Evolutionary conservation across 2,888 invertebrate genomes (phyloP).

Genomic region (Hetaerina titia): DNA sequence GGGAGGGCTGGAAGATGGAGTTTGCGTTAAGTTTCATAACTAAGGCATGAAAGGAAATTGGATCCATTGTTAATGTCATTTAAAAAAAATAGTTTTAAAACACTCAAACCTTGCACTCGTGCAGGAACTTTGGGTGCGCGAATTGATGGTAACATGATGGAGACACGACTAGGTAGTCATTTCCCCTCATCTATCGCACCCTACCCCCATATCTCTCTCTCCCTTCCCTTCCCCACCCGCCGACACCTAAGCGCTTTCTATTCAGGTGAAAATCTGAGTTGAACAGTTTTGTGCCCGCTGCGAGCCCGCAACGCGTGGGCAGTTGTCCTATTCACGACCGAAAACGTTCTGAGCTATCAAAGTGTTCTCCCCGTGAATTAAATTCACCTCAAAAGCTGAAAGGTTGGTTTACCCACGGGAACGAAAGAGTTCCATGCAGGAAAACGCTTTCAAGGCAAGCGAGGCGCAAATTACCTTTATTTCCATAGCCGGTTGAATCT

Average conservation of each 20-base stretch:
- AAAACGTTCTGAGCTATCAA: too few relatives aligned
- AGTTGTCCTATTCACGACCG: neutral
- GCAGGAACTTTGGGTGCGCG: neutral
- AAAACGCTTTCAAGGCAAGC: neutral
- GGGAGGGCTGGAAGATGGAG: neutral
- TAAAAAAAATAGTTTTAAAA: neutral
- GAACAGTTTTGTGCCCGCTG: neutral
- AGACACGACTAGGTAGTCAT: neutral
- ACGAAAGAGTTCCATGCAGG: neutral
- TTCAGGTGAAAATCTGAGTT: too few relatives aligned
- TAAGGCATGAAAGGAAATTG: conserved; percentile 61
- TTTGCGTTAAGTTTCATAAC: conserved; percentile 25
- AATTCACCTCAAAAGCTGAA: neutral
- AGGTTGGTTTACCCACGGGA: neutral
- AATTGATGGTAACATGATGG: neutral
- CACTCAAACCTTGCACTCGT: too few relatives aligned
- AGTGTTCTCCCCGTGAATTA: too few relatives aligned
- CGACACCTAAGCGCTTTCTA: neutral
- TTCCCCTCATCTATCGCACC: neutral
- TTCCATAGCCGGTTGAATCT: neutral
- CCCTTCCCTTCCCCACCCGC: too few relatives aligned
- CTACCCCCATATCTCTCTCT: neutral
- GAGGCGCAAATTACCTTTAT: neutral
- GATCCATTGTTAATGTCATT: neutral
- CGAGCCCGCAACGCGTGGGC: neutral